A percentile compares a stretch with the other conserved stretches of the same genome.
Conservation (phyloP, 1,140 invertebrate species). For the Hypothenemus hampei region DNA sequence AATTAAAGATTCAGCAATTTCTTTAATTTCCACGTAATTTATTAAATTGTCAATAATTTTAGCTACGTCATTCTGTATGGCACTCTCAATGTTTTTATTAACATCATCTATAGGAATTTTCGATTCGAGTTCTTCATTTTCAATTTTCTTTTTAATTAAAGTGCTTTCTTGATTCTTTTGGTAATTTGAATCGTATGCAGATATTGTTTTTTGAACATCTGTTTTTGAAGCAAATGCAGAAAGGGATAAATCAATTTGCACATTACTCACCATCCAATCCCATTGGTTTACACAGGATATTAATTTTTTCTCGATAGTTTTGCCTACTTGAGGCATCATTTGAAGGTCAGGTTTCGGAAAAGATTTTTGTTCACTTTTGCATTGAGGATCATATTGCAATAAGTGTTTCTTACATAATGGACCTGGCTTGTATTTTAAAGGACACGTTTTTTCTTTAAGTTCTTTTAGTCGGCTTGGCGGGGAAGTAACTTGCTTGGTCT, state of each 20-base stretch:
- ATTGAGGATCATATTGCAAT: conserved; percentile 33
- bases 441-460: conserved; percentile 4
- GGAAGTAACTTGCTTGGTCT: too few relatives aligned
- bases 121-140: too few relatives aligned
- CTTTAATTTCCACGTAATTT: conserved; percentile 41
- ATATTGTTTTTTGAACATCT: conserved; percentile 32
- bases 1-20: conserved; percentile 38
- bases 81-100: too few relatives aligned
- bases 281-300: conserved; percentile 28
- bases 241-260: conserved; percentile 44
- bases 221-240: conserved; percentile 30
- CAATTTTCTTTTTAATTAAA: conserved; percentile 34
- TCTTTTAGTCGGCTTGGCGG: conserved; percentile 23
- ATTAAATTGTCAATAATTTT: conserved; percentile 41
- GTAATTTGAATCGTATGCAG: conserved; percentile 42
- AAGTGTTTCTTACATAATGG: conserved; percentile 43
- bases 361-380: conserved; percentile 36
- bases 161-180: conserved; percentile 41
- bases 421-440: conserved; percentile 40
- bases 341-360: conserved; percentile 42
- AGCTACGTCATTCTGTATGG: conserved; percentile 19
- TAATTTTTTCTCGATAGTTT: conserved; percentile 35
- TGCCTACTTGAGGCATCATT: conserved; percentile 40
- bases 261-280: conserved; percentile 33
- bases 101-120: neutral